Percentiles rank a stretch among this genome's conserved stretches.
phyloP scores from a whole-genome alignment of 2,797 vertebrate species.

The Megaceryle alcyon region DNA sequence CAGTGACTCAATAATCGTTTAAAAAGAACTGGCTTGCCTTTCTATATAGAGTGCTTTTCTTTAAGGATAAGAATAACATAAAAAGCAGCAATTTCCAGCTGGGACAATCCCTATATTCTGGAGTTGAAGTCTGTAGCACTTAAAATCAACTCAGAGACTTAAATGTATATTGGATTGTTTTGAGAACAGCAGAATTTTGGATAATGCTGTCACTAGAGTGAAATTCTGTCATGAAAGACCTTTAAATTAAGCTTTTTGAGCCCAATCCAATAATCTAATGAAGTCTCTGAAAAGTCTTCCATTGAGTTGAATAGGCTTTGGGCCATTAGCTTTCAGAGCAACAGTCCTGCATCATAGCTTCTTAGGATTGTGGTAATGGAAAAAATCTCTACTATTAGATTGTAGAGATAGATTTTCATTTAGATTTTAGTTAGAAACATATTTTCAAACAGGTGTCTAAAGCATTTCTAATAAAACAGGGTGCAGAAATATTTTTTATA shows the following conservation, averaged over 20 bases:
- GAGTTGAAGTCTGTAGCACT: background rate
- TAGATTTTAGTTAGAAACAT: background rate
- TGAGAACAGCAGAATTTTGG: background rate
- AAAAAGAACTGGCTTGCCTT: constrained; percentile 15
- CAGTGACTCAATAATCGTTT: background rate
- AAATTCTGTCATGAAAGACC: background rate
- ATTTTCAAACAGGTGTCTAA: background rate
- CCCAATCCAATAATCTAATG: background rate
- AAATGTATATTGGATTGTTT: background rate
- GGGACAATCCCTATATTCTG: background rate
- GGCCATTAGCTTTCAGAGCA: background rate
- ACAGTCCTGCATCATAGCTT: background rate
- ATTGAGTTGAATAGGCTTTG: background rate
- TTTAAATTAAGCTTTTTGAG: constrained; percentile 1
- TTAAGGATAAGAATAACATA: background rate
- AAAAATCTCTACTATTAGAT: background rate
- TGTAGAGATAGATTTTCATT: background rate
- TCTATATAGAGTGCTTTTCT: background rate
- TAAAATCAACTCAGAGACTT: background rate
- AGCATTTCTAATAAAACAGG: background rate
- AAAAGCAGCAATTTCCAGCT: background rate
- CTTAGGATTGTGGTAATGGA: background rate
- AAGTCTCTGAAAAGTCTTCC: background rate
- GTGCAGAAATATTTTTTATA: background rate
- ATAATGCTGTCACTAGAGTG: background rate